phyloP scores from a whole-genome alignment of 2,888 invertebrate genomes.

The Melinaea menophilus region DNA sequence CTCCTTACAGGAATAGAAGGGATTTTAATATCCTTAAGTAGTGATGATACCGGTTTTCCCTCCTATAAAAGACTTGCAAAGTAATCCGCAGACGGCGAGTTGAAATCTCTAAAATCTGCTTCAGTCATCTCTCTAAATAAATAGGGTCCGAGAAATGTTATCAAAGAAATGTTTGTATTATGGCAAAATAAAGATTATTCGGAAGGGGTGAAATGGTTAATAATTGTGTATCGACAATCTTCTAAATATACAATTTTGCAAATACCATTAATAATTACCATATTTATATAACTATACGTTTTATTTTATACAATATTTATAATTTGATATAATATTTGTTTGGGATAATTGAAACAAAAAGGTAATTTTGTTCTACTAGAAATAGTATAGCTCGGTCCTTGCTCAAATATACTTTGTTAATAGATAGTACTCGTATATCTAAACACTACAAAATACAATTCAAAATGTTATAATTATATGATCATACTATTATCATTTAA shows the following conservation, averaged over 20 bases:
- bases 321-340: not conserved
- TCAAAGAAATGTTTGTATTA: slow-evolving; percentile 65
- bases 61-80: slow-evolving; percentile 75
- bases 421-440: no score
- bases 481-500: no score
- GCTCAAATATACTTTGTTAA: no score
- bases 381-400: no score
- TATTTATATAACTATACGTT: not conserved
- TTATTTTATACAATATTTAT: not conserved
- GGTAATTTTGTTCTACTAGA: no score
- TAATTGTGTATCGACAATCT: not conserved
- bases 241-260: not conserved
- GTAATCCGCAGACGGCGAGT: slow-evolving; percentile 72
- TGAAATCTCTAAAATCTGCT: slow-evolving; percentile 74
- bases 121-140: slow-evolving; percentile 75
- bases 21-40: slow-evolving; percentile 78
- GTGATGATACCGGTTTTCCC: slow-evolving; percentile 70
- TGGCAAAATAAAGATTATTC: slow-evolving; percentile 27
- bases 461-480: no score
- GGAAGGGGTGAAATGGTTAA: slow-evolving; percentile 16
- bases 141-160: slow-evolving; percentile 64
- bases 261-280: not conserved
- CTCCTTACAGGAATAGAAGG: slow-evolving; percentile 71
- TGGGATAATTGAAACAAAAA: no score
- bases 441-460: no score